Base-by-base conservation (phyloP, 2,113 vertebrate species). In the Ondatra zibethicus region DNA sequence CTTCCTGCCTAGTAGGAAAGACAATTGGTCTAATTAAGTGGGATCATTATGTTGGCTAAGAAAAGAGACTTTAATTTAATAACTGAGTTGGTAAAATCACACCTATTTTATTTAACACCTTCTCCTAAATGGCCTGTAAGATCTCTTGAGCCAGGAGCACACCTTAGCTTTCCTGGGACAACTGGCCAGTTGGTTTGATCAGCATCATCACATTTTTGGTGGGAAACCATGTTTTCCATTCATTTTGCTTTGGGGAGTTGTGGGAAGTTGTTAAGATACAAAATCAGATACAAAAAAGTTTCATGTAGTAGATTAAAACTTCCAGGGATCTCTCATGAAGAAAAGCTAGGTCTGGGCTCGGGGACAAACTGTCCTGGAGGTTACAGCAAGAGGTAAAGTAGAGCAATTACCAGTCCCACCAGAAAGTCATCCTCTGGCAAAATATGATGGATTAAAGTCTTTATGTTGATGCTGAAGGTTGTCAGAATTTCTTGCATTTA, bases 321-420 rank as follows among this genome's bases (percentile, higher is more conserved):
- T 81, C 55, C 47, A 91, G 77, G 92, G 33, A 47, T 95, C 50
- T 3, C 82, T 96, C 85, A 75, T 73, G 50, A 82, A 81, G 52
- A 66, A 97, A 91, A 88, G n/a, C 66, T 95, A 84, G 7, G 0
- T 96, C 96, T 96, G 88, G 45, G 76, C 92, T 89, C 52, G 78
- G 88, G 87, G 95, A 91, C 16, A 91, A 88, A 50, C 17, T 89
- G 96, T 95, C 33, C 75, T 61, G 75, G 91, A 88, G 76, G 73
- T 94, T 94, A 93, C 88, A 93, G 96, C 61, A 96, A 84, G 70
- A 84, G 95, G 92, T 72, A 95, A 89, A 98, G 85, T 87, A 61
- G 68, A 96, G 66, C 78, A 94, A 97, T 96, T 97, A 96, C 84
- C 92, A 61, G 45, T 97, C 73, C 89, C 92, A 94, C 94, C 70